Conservation (phyloP, 2,888 invertebrate genomes). For the Trissonchulus latispiculum region DNA sequence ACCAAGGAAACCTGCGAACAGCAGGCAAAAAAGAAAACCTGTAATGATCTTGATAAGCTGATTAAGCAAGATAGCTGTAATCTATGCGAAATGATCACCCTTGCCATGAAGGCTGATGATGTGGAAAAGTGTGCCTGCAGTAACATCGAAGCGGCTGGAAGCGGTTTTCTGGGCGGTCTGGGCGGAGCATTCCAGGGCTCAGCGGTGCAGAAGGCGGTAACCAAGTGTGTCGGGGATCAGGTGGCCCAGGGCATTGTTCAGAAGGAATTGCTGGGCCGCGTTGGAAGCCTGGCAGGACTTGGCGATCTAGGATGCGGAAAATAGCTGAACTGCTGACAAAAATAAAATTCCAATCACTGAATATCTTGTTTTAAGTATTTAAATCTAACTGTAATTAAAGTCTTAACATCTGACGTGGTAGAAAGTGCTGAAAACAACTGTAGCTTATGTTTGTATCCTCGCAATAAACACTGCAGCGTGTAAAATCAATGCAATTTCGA, state of each 20-base stretch:
- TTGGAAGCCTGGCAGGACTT: too few species aligned
- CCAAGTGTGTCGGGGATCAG: background rate
- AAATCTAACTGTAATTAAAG: too few species aligned
- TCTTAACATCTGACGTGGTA: too few species aligned
- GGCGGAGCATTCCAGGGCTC: background rate
- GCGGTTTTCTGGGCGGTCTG: too few species aligned
- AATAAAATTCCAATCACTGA: too few species aligned
- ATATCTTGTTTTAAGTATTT: too few species aligned
- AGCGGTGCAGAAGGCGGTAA: background rate
- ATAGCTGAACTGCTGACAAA: too few species aligned
- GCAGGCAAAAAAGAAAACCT: background rate
- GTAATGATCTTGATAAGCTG: background rate
- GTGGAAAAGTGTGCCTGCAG: background rate
- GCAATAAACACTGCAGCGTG: too few species aligned
- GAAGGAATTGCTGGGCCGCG: background rate
- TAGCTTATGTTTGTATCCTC: too few species aligned
- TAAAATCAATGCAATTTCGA: too few species aligned
- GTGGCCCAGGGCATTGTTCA: background rate
- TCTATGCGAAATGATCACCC: background rate
- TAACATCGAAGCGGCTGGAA: background rate
- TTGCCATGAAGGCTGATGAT: background rate
- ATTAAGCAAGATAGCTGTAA: background rate
- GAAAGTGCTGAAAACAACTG: too few species aligned
- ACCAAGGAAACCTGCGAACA: background rate
- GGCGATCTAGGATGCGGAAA: too few species aligned